Percentiles rank a stretch among this genome's conserved stretches.
These are phyloP conservation scores for Propithecus coquereli DNA, from an alignment of 2,113 vertebrate genomes.

Conservation along the genomic window DNA sequence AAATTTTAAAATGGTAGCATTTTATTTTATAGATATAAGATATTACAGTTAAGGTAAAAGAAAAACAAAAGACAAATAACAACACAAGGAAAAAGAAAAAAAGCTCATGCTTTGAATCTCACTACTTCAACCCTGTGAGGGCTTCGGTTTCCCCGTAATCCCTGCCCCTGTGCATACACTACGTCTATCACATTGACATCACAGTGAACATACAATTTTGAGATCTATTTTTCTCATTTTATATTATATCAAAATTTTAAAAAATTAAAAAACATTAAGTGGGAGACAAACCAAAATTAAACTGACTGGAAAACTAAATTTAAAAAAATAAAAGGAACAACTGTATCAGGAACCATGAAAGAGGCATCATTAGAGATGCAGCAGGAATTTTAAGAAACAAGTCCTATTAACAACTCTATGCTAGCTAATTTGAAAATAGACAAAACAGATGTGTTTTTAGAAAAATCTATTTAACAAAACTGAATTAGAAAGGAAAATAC, in stretches of 20 bases:
- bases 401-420: background rate
- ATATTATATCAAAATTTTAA: background rate
- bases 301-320: background rate
- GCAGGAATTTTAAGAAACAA: background rate
- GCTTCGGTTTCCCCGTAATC: no score
- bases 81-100: background rate
- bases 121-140: background rate
- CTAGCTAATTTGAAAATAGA: background rate
- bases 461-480: background rate
- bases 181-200: background rate
- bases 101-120: background rate
- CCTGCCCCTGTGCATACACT: no score
- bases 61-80: background rate
- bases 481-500: background rate
- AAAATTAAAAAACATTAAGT: background rate
- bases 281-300: background rate
- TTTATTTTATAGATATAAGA: background rate
- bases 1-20: background rate
- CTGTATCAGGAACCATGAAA: background rate
- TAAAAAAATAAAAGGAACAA: background rate
- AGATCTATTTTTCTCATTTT: background rate
- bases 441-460: background rate
- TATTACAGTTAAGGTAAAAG: background rate
- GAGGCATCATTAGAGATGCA: background rate
- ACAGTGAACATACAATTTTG: background rate